phyloP scores from a whole-genome alignment of 2,113 vertebrate genomes.

The Grus americana region DNA sequence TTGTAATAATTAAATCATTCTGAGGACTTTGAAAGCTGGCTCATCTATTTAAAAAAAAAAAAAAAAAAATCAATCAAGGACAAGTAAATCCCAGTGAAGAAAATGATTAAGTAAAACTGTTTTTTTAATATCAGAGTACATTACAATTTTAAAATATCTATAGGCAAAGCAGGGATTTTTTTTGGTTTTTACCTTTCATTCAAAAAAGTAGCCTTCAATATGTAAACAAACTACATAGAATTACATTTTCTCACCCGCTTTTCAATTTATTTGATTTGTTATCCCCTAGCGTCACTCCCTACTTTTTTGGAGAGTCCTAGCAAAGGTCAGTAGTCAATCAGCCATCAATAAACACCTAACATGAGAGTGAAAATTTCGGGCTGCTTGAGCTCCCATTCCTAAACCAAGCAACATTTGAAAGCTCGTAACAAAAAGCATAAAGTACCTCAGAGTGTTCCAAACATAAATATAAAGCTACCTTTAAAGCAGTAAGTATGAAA shows the following conservation, averaged over 20 bases:
- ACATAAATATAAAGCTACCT: constrained; percentile 29
- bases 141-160: neutral
- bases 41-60: constrained; percentile 56
- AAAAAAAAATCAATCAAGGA: constrained; percentile 64
- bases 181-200: neutral
- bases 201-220: neutral
- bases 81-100: constrained; percentile 64
- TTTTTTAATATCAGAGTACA: neutral
- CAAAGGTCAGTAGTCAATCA: constrained; percentile 53
- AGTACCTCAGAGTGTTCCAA: neutral
- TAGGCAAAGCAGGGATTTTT: neutral
- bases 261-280: neutral
- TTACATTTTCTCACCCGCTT: neutral
- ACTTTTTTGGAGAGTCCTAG: neutral
- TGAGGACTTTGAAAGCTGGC: constrained; percentile 56
- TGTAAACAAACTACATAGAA: neutral
- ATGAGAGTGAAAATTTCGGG: neutral
- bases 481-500: constrained; percentile 44
- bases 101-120: neutral
- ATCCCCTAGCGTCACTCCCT: neutral
- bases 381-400: neutral
- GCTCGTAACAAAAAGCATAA: neutral
- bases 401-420: neutral
- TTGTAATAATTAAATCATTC: constrained; percentile 77
- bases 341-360: constrained; percentile 6